A percentile compares a stretch with the other conserved stretches of the same genome.
These are phyloP conservation scores for Arenaria interpres DNA, from an alignment of 2,113 vertebrate species.

Conservation along the genomic window DNA sequence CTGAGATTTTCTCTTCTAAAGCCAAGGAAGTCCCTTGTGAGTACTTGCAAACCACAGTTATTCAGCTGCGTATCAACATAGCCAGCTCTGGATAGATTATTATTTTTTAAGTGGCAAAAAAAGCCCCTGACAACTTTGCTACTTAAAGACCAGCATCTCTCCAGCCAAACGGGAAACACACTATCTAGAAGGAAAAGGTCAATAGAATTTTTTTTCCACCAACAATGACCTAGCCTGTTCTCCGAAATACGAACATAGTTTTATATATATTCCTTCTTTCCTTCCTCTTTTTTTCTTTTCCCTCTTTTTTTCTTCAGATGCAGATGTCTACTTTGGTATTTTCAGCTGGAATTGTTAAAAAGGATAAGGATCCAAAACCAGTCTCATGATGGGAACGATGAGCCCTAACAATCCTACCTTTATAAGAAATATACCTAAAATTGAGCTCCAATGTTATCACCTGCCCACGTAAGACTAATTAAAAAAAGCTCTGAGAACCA, in stretches of 20 bases:
- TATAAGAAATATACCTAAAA: not conserved
- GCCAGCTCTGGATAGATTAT: not conserved
- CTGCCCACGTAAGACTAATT: not conserved
- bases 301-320: not conserved
- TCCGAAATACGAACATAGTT: not conserved
- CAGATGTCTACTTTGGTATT: not conserved
- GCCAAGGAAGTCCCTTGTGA: slow-evolving; percentile 27
- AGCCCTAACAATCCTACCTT: not conserved
- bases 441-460: not conserved
- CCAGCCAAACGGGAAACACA: not conserved
- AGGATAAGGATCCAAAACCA: not conserved
- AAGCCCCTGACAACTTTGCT: not conserved
- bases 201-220: not conserved
- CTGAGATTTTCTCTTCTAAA: slow-evolving; percentile 29
- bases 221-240: not conserved
- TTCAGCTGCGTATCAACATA: not conserved
- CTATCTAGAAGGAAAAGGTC: not conserved
- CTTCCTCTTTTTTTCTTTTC: not conserved
- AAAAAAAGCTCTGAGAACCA: not conserved
- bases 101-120: not conserved
- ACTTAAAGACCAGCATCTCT: not conserved
- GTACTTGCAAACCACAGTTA: slow-evolving; percentile 38
- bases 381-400: not conserved
- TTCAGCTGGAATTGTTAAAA: not conserved
- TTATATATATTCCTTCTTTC: not conserved